Conservation (phyloP, 2,797 vertebrate species). For the Enteromius argenteus region DNA sequence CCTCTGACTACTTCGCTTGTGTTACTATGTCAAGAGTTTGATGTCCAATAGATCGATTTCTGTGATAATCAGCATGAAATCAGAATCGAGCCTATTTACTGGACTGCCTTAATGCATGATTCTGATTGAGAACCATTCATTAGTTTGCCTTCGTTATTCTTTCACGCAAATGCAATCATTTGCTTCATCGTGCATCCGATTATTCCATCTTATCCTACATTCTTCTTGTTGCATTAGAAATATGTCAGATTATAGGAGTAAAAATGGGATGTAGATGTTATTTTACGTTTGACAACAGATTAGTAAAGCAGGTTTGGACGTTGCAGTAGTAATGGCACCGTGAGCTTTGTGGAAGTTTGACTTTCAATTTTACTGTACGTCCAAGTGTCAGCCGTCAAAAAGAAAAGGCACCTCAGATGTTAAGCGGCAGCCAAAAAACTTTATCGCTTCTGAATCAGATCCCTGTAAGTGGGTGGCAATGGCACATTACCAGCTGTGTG, state of each 20-base stretch:
- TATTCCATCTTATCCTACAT: not conserved
- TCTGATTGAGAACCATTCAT: not conserved
- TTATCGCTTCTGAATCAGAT: conserved; percentile 48
- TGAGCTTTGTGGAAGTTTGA: not conserved
- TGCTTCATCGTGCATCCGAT: not conserved
- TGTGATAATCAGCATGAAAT: not conserved
- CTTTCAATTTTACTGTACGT: conserved; percentile 13
- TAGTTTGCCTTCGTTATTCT: not conserved
- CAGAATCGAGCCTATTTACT: not conserved
- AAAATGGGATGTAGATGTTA: not conserved
- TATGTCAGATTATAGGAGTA: not conserved
- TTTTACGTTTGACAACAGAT: not conserved
- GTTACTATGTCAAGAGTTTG: conserved; percentile 12
- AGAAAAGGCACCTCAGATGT: conserved; percentile 23
- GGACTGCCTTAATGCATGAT: not conserved
- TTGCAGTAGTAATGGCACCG: not conserved
- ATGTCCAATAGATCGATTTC: not conserved
- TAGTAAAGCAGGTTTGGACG: not conserved
- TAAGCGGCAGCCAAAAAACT: conserved; percentile 29
- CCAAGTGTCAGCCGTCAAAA: conserved; percentile 24
- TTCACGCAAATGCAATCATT: not conserved
- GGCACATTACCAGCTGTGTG: conserved; percentile 53
- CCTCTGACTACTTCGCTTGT: conserved; percentile 44
- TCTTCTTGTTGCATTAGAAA: not conserved
- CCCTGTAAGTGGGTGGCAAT: conserved; percentile 47